phyloP scores from a whole-genome alignment of 2,888 invertebrate genomes.

The Nomada goodeniana region DNA sequence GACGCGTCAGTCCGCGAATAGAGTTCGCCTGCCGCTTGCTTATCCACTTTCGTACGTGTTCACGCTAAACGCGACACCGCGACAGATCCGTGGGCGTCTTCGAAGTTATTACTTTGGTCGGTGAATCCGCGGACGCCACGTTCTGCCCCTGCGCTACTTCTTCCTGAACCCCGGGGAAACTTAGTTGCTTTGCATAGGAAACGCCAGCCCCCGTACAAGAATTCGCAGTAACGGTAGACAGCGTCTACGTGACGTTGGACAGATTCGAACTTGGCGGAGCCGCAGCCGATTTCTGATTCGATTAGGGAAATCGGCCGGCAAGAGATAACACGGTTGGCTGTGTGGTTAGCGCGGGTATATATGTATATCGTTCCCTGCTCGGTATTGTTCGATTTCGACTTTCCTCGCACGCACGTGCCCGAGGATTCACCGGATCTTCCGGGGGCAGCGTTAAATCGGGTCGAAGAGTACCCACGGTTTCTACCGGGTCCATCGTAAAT shows the following conservation, averaged over 20 bases:
- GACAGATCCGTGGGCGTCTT: slow-evolving; percentile 65
- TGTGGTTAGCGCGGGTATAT: background rate
- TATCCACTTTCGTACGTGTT: slow-evolving; percentile 84
- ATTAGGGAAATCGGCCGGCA: slow-evolving; percentile 7
- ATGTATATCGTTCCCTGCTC: background rate
- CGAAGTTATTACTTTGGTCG: slow-evolving; percentile 71
- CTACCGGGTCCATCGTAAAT: no score
- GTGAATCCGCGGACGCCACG: slow-evolving; percentile 62
- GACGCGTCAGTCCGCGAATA: slow-evolving; percentile 81
- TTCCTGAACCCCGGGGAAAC: slow-evolving; percentile 56
- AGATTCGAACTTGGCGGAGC: slow-evolving; percentile 27
- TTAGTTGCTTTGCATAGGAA: slow-evolving; percentile 61
- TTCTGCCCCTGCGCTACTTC: slow-evolving; percentile 48
- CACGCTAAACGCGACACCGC: slow-evolving; percentile 77
- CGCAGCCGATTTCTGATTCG: slow-evolving; percentile 23
- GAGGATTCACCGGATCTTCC: no score
- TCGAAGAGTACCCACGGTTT: no score
- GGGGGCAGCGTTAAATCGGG: no score
- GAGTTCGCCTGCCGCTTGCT: slow-evolving; percentile 79
- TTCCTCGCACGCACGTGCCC: no score
- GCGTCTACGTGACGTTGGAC: slow-evolving; percentile 45
- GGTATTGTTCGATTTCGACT: background rate
- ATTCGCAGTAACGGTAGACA: slow-evolving; percentile 41
- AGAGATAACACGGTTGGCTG: background rate
- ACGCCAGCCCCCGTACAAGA: slow-evolving; percentile 9